phyloP scores from a whole-genome alignment of 2,113 vertebrate genomes.

The Triplophysa dalaica region DNA sequence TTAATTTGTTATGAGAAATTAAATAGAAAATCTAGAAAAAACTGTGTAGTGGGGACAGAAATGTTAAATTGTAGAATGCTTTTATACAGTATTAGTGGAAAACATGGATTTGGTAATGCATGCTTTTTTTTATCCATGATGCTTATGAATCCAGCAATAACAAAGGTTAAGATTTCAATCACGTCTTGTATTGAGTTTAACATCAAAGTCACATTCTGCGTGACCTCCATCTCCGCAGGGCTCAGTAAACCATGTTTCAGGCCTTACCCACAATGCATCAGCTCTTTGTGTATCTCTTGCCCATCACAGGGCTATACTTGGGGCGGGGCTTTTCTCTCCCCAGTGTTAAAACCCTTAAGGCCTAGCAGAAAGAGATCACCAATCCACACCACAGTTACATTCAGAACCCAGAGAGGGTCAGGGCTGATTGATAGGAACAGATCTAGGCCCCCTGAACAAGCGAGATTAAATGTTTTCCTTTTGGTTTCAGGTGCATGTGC shows the following conservation, averaged over 20 bases:
- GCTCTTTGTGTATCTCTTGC: conserved; percentile 54
- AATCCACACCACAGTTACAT: conserved; percentile 69
- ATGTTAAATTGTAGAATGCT: too few species aligned
- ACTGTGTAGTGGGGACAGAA: too few species aligned
- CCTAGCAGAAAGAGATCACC: conserved; percentile 64
- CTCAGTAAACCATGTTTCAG: conserved; percentile 55
- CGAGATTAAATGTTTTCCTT: conserved; percentile 74
- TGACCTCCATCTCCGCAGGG: conserved; percentile 65
- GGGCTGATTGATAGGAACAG: conserved; percentile 76
- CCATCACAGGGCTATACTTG: conserved; percentile 58
- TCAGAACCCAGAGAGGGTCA: conserved; percentile 61
- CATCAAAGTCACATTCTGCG: conserved; percentile 10
- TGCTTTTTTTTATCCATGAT: background rate
- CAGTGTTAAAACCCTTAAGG: conserved; percentile 71
- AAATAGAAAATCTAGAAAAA: too few species aligned
- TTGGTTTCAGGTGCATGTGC: conserved; percentile 35
- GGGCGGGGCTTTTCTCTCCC: conserved; percentile 63
- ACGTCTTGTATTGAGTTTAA: background rate
- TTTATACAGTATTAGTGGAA: background rate
- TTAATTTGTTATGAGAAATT: too few species aligned
- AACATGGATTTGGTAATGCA: background rate
- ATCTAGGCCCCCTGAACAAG: conserved; percentile 71
- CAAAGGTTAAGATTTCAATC: conserved; percentile 9
- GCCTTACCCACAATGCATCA: conserved; percentile 53
- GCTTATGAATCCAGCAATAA: background rate